phyloP scores from a whole-genome alignment of 2,797 vertebrate species.

The Perodicticus potto region DNA sequence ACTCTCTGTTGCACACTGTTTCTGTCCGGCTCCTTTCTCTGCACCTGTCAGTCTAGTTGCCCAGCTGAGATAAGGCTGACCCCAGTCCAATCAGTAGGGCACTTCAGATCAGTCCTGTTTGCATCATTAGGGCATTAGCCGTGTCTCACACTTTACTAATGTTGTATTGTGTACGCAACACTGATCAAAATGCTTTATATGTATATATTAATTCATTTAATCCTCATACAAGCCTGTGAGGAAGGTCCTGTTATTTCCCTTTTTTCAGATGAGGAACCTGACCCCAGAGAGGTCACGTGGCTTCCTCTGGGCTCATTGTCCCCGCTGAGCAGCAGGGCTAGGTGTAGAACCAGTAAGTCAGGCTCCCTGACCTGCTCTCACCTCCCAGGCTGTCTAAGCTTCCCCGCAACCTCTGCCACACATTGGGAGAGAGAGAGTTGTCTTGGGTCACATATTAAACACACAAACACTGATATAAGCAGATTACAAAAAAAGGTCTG shows the following conservation, averaged over 20 bases:
- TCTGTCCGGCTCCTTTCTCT: not conserved
- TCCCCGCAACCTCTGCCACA: too few relatives aligned
- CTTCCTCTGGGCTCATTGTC: not conserved
- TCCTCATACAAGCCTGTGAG: not conserved
- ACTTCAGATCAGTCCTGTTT: not conserved
- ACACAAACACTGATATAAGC: too few relatives aligned
- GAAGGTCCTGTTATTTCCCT: slow-evolving; percentile 5
- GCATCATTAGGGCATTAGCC: not conserved
- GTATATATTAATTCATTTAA: slow-evolving; percentile 1
- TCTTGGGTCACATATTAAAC: too few relatives aligned
- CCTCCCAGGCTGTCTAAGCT: not conserved
- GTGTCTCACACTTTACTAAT: not conserved
- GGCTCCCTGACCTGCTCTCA: not conserved
- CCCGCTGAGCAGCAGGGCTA: not conserved
- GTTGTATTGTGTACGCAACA: not conserved
- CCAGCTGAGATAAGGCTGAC: not conserved
- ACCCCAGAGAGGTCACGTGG: not conserved
- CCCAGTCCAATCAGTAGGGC: not conserved
- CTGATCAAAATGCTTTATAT: not conserved
- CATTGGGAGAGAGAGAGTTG: too few relatives aligned
- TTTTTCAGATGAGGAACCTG: not conserved
- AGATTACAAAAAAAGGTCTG: too few relatives aligned
- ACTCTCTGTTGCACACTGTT: not conserved
- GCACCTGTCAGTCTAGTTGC: not conserved
- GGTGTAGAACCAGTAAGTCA: not conserved